Conservation (phyloP, 2,113 vertebrate species). For the Labeo rohita region DNA sequence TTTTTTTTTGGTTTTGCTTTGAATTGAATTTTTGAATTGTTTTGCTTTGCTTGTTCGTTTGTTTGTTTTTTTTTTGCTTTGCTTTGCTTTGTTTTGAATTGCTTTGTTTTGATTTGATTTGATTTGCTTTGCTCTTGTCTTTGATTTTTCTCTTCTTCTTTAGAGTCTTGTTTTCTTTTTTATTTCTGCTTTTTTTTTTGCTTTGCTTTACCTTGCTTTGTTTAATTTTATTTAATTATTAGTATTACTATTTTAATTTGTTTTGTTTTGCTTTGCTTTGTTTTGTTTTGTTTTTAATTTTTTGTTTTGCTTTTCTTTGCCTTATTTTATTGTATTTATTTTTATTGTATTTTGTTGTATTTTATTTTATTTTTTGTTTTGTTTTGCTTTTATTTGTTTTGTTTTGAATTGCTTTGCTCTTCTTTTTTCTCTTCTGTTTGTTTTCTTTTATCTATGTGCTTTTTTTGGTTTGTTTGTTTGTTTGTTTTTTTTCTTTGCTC, state of each 20-base stretch:
- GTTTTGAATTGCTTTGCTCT: not conserved
- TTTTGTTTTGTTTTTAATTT: no score
- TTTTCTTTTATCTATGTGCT: not conserved
- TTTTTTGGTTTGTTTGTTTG: not conserved
- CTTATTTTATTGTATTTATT: no score
- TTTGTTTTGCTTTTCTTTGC: no score
- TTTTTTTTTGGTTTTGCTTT: no score
- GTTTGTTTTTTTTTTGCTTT: not conserved
- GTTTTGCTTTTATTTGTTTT: not conserved
- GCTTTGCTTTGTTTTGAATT: not conserved
- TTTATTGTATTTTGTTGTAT: no score
- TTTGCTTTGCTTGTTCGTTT: not conserved
- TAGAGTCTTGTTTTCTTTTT: no score
- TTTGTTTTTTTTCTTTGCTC: no score
- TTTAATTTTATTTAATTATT: not conserved
- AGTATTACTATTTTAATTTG: no score
- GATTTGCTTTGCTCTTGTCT: not conserved
- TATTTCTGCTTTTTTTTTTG: not conserved
- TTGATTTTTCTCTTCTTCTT: no score
- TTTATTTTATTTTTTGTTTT: no score
- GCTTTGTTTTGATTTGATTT: not conserved
- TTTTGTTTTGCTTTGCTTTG: no score
- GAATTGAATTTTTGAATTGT: no score
- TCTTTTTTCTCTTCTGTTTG: not conserved
- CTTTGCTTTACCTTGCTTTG: not conserved